Evolutionary conservation across 2,113 vertebrate genomes (phyloP).

Genomic region (sheep (Ovis aries)): DNA sequence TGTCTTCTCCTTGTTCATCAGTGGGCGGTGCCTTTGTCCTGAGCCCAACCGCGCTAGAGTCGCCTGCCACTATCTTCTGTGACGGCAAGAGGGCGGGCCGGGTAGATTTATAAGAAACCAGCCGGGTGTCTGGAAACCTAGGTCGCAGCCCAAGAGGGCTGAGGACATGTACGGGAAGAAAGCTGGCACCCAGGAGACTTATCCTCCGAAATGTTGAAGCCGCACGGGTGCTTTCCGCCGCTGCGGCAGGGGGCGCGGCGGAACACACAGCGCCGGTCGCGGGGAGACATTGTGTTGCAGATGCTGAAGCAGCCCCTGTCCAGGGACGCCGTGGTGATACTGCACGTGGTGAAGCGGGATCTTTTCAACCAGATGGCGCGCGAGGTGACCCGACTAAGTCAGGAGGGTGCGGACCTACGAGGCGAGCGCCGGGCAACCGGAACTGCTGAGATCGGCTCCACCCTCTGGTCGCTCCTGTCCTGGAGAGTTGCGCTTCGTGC

Average conservation of each 20-base stretch:
- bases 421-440: fast-evolving
- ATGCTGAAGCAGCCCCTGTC: background rate
- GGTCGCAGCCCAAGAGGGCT: background rate
- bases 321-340: no score
- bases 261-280: no score
- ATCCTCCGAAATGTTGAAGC: background rate
- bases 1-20: background rate
- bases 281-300: background rate
- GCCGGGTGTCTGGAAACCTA: background rate
- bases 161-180: background rate
- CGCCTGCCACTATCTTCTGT: background rate
- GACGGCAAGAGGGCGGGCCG: background rate
- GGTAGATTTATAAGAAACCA: background rate
- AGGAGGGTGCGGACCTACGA: fast-evolving
- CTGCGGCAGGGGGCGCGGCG: no score
- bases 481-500: no score
- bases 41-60: background rate
- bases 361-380: background rate
- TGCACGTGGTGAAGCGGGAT: background rate
- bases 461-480: background rate
- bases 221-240: background rate
- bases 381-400: background rate
- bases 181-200: background rate
- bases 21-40: background rate
- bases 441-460: no score